phyloP scores from a whole-genome alignment of 2,797 vertebrate genomes.

The Enteromius thamalakanensis region DNA sequence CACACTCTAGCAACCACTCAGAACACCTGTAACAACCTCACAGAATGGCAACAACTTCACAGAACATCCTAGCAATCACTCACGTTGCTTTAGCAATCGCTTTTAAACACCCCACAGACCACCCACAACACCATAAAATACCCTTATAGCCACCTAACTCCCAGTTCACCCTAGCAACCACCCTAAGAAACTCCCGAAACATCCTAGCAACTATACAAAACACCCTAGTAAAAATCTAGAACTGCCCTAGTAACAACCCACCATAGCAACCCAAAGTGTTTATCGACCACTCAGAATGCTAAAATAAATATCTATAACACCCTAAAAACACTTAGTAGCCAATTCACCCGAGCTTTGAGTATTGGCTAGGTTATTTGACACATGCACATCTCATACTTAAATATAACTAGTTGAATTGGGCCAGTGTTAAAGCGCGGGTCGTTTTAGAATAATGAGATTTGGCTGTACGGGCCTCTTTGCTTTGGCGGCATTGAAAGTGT shows the following conservation, averaged over 20 bases:
- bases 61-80: not conserved
- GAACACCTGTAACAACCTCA: no score
- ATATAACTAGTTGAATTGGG: not conserved
- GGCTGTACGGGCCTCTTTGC: constrained; percentile 20
- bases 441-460: constrained; percentile 12
- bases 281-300: not conserved
- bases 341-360: not conserved
- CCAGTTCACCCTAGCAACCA: not conserved
- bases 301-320: not conserved
- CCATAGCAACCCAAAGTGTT: not conserved
- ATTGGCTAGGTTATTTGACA: not conserved
- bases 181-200: not conserved
- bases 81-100: not conserved
- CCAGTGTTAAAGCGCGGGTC: not conserved
- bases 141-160: not conserved
- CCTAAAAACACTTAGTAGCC: not conserved
- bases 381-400: not conserved
- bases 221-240: not conserved
- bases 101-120: not conserved
- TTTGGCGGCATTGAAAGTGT: constrained; percentile 24
- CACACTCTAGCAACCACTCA: no score
- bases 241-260: not conserved
- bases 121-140: not conserved
- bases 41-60: no score
- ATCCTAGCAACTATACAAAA: not conserved